Evolutionary conservation across 2,888 invertebrate genomes (phyloP).

Genomic region (Neria commutata): DNA sequence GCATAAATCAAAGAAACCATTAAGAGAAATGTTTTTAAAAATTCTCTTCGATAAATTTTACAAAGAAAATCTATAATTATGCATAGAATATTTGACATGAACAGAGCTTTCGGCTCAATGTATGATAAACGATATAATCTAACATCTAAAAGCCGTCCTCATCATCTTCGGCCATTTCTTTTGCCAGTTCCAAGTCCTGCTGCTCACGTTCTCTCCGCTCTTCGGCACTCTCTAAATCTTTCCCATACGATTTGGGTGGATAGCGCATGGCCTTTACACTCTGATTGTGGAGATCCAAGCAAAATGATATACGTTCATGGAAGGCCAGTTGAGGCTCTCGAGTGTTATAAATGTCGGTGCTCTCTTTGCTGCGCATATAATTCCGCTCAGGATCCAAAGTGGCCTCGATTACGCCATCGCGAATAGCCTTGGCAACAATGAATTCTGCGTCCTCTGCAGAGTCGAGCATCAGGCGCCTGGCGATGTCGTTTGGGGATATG

Average conservation of each 20-base stretch:
- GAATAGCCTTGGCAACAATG: slow-evolving; percentile 96
- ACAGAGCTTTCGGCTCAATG: too few species aligned
- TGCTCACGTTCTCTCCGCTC: slow-evolving; percentile 95
- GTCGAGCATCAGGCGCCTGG: slow-evolving; percentile 89
- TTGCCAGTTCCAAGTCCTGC: slow-evolving; percentile 98
- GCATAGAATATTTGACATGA: too few species aligned
- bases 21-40: too few species aligned
- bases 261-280: slow-evolving; percentile 99
- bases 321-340: slow-evolving; percentile 95
- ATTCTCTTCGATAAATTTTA: too few species aligned
- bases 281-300: slow-evolving; percentile 96
- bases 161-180: slow-evolving; percentile 99
- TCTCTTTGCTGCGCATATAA: slow-evolving; percentile 97
- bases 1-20: too few species aligned
- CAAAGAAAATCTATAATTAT: too few species aligned
- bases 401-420: slow-evolving; percentile 98
- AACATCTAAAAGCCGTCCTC: slow-evolving; percentile 81
- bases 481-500: slow-evolving; percentile 94
- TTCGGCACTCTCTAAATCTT: slow-evolving; percentile 96
- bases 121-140: too few species aligned
- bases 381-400: slow-evolving; percentile 94
- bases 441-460: slow-evolving; percentile 98
- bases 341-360: slow-evolving; percentile 95
- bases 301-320: slow-evolving; percentile 96
- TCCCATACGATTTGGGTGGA: slow-evolving; percentile 98